These are phyloP conservation scores for Seriola rivoliana DNA, from an alignment of 2,113 vertebrate species.

Conservation along the genomic window DNA sequence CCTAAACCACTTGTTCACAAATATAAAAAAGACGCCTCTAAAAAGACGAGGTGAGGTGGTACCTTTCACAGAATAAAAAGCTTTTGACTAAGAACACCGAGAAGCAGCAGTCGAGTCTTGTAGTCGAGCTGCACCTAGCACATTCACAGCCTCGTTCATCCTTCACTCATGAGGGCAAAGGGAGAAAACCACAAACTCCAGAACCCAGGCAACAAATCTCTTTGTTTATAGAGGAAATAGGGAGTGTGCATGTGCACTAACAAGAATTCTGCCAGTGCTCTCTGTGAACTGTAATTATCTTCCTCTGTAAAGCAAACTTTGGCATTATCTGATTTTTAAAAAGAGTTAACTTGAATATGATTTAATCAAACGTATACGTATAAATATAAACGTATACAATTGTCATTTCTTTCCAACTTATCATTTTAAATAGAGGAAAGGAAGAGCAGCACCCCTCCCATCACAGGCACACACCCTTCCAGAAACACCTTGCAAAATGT, in stretches of 20 bases:
- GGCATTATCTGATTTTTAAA: slow-evolving; percentile 71
- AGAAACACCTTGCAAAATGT: slow-evolving; percentile 29
- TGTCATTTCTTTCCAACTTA: slow-evolving; percentile 13
- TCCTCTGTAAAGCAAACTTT: slow-evolving; percentile 62
- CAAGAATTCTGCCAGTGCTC: slow-evolving; percentile 72
- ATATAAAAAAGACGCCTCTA: background rate
- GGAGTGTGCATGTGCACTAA: slow-evolving; percentile 71
- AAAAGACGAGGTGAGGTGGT: background rate
- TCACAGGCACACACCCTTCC: background rate
- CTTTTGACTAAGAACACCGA: no score
- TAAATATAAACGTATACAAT: background rate
- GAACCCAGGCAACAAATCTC: slow-evolving; percentile 73
- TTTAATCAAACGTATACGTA: slow-evolving; percentile 51
- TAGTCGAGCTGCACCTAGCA: slow-evolving; percentile 36
- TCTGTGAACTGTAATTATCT: slow-evolving; percentile 76
- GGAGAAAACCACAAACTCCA: slow-evolving; percentile 73
- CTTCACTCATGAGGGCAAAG: slow-evolving; percentile 71
- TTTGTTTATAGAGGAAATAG: slow-evolving; percentile 80
- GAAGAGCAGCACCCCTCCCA: background rate
- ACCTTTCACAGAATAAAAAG: background rate
- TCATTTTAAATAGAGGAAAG: slow-evolving; percentile 2
- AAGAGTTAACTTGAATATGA: slow-evolving; percentile 68
- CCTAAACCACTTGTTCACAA: background rate
- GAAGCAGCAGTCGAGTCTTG: slow-evolving; percentile 1
- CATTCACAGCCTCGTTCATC: slow-evolving; percentile 61